phyloP scores from a whole-genome alignment of 2,113 vertebrate species.

The Chaenogobius annularis region DNA sequence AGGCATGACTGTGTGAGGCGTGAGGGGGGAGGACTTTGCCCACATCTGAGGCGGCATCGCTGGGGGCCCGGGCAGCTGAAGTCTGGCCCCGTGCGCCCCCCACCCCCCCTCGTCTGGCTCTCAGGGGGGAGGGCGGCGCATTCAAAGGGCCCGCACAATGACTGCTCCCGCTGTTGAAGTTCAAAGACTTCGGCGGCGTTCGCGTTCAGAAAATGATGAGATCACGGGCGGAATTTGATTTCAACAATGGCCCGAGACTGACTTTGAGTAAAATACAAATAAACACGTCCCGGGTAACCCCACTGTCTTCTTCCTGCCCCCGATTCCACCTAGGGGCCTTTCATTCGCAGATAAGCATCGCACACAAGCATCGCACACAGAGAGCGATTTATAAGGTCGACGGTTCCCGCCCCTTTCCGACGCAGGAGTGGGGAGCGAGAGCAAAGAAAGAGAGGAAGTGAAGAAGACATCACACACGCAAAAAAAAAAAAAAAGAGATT shows the following conservation, averaged over 20 bases:
- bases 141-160: conserved; percentile 87
- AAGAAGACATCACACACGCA: conserved; percentile 71
- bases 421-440: conserved; percentile 6
- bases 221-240: conserved; percentile 14
- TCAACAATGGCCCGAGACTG: conserved; percentile 27
- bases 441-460: conserved; percentile 62
- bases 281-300: conserved; percentile 37
- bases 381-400: conserved; percentile 45
- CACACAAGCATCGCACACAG: conserved; percentile 30
- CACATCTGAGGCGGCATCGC: conserved; percentile 88
- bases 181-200: conserved; percentile 84
- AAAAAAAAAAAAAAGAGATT: conserved; percentile 56
- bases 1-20: conserved; percentile 84
- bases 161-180: conserved; percentile 84
- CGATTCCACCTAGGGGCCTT: conserved; percentile 40
- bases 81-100: conserved; percentile 73
- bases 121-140: conserved; percentile 72
- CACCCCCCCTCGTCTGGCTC: conserved; percentile 40
- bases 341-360: conserved; percentile 54
- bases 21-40: conserved; percentile 60
- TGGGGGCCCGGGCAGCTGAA: conserved; percentile 80
- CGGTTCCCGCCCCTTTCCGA: conserved; percentile 20
- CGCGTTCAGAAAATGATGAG: conserved; percentile 59
- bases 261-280: conserved; percentile 32
- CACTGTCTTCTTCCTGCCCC: conserved; percentile 40